Base-by-base conservation (phyloP, 2,888 invertebrate species). In the Plemyria rubiginata region DNA sequence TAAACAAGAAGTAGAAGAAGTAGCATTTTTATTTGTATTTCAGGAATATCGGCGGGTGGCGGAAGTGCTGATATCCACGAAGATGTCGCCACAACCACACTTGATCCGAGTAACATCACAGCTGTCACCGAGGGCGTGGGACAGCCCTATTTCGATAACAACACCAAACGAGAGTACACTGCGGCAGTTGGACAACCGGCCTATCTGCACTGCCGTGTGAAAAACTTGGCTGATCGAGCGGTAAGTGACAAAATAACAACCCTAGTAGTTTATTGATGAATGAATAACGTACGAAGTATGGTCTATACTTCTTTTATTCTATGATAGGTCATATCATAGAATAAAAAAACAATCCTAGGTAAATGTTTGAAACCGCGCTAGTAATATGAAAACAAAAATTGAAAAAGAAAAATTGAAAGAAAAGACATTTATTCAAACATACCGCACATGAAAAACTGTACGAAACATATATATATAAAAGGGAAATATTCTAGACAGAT, bases 181-280 rank as follows among this genome's bases (percentile, higher is more conserved):
- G 96, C 97, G 12, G 97, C 97, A 3, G 97, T 97, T 46, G 97
- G 97, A 29, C 97, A 97, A 84, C 96, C 96, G 15, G 97, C 97
- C 29, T 95, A 97, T 81, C 93, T 97, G 62, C 96, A 97, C 85
- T 97, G 97, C 85, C 94, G 96, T 68, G 97, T 97, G 69, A 94
- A 97, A 80, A 97, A 97, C 90, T 94, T 97, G 75, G 96, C 96
- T 60, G 97, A 97, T 88, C 93, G 97, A 88, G 97, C 97, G 86
- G 97, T 97, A 93, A 95, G 96, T 95, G 67, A 32, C 54, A 53
- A 93, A 95, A 96, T 95, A 67, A 32, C 54, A 53, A 46, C 46
- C 41, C 56, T 43, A n/a, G n/a, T n/a, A n/a, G n/a, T n/a, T n/a
- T n/a, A n/a, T n/a, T n/a, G n/a, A n/a, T n/a, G n/a, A n/a, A n/a